Percentiles rank a stretch among this genome's conserved stretches.
Conservation (phyloP, 2,888 invertebrate genomes). For the Carpatolechia fugitivella region DNA sequence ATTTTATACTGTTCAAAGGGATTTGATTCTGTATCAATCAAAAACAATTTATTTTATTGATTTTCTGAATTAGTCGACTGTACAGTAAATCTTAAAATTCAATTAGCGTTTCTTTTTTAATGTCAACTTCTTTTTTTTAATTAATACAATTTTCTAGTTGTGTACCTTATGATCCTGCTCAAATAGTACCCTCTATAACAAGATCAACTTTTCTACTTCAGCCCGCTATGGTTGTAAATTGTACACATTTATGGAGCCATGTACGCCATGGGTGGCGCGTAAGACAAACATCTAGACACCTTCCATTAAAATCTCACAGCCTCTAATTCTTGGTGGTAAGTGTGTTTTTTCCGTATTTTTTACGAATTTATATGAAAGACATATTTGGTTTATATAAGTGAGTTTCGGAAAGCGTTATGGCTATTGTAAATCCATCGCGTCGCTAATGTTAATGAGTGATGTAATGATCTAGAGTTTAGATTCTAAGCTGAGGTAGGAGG, state of each 20-base stretch:
- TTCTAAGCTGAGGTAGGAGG: no score
- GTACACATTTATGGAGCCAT: slow-evolving; percentile 15
- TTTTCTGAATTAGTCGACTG: no score
- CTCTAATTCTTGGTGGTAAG: neutral
- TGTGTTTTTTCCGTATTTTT: neutral
- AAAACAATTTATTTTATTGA: no score
- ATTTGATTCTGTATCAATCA: no score
- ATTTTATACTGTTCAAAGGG: no score
- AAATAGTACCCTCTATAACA: slow-evolving; percentile 2
- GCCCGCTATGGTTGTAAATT: slow-evolving; percentile 15
- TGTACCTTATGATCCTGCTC: no score
- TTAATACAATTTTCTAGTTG: no score
- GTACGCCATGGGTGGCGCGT: slow-evolving; percentile 14
- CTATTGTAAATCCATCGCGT: slow-evolving; percentile 66
- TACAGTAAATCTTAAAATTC: no score
- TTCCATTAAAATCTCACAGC: neutral
- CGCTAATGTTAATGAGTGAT: slow-evolving; percentile 45
- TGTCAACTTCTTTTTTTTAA: no score
- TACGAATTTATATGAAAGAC: neutral
- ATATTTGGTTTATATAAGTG: slow-evolving; percentile 32
- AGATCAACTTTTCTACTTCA: slow-evolving; percentile 18
- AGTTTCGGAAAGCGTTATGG: slow-evolving; percentile 67
- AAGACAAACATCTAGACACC: neutral
- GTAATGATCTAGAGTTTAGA: neutral
- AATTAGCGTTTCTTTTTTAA: no score